Percentiles rank a stretch among this genome's conserved stretches.
These are phyloP conservation scores for Choreutis nemorana DNA, from an alignment of 2,888 invertebrate species.

Conservation along the genomic window DNA sequence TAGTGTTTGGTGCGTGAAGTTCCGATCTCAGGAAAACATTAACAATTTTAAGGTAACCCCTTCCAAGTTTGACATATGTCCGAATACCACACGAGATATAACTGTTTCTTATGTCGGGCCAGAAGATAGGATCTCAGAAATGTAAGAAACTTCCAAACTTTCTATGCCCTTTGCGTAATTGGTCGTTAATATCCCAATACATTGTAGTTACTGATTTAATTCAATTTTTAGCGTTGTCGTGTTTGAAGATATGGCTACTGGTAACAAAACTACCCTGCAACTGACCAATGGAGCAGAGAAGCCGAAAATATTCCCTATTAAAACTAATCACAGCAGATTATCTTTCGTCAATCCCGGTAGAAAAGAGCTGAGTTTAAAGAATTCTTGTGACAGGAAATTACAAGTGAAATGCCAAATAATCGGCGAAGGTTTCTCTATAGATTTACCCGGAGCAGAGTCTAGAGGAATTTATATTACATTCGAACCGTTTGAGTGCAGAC, in stretches of 20 bases:
- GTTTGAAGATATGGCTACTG: slow-evolving; percentile 36
- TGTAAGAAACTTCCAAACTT: too few species aligned
- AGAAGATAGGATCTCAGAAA: slow-evolving; percentile 24
- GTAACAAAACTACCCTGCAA: slow-evolving; percentile 26
- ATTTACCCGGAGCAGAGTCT: slow-evolving; percentile 34
- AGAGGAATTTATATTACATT: too few species aligned
- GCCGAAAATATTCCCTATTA: slow-evolving; percentile 40
- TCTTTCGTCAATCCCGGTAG: slow-evolving; percentile 44
- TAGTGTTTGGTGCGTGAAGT: slow-evolving; percentile 36
- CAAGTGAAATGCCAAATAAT: slow-evolving; percentile 38
- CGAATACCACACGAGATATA: slow-evolving; percentile 23
- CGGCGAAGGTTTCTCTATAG: slow-evolving; percentile 48
- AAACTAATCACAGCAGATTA: slow-evolving; percentile 34
- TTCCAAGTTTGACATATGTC: slow-evolving; percentile 29
- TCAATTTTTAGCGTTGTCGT: slow-evolving; percentile 28
- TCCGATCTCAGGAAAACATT: slow-evolving; percentile 14
- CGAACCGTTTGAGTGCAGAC: slow-evolving; percentile 35
- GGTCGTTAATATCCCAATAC: too few species aligned
- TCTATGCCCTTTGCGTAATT: not conserved
- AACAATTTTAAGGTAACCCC: slow-evolving; percentile 30
- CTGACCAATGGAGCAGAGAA: slow-evolving; percentile 32
- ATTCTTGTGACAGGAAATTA: slow-evolving; percentile 34
- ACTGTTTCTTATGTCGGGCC: slow-evolving; percentile 30
- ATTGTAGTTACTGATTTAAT: not conserved
- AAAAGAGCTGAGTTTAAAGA: slow-evolving; percentile 49